A percentile compares a stretch with the other conserved stretches of the same genome.
Conservation (phyloP, 2,113 vertebrate species). For the Hiodon alosoides region DNA sequence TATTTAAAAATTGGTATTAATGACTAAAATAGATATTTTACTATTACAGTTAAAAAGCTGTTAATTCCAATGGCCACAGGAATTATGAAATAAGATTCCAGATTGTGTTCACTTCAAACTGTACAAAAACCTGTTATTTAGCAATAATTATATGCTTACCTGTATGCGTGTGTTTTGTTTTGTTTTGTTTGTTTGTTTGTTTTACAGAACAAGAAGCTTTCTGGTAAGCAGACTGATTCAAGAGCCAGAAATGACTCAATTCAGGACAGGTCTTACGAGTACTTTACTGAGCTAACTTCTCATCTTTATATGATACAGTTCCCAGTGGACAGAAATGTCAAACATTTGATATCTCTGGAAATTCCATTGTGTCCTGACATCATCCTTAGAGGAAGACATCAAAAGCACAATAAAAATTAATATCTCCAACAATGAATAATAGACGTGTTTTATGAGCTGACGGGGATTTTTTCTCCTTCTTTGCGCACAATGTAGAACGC, state of each 20-base stretch:
- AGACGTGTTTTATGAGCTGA: constrained; percentile 50
- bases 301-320: constrained; percentile 25
- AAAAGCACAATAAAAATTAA: constrained; percentile 40
- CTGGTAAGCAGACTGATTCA: neutral
- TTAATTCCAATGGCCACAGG: too few species aligned
- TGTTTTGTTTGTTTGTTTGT: constrained; percentile 3
- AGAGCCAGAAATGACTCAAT: neutral
- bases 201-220: constrained; percentile 1
- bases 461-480: constrained; percentile 47
- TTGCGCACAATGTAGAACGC: constrained; percentile 40
- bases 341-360: constrained; percentile 17
- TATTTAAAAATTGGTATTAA: too few species aligned
- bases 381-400: constrained; percentile 27
- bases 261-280: neutral
- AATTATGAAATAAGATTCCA: too few species aligned
- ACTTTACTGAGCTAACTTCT: constrained; percentile 11
- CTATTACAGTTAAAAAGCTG: too few species aligned
- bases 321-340: constrained; percentile 33
- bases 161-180: too few species aligned
- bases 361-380: constrained; percentile 26
- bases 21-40: neutral
- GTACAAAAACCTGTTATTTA: too few species aligned
- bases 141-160: too few species aligned
- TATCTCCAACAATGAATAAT: constrained; percentile 44
- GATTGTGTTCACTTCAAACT: too few species aligned